These are phyloP conservation scores for Pimpla rufipes DNA, from an alignment of 2,888 invertebrate species.

Conservation along the genomic window DNA sequence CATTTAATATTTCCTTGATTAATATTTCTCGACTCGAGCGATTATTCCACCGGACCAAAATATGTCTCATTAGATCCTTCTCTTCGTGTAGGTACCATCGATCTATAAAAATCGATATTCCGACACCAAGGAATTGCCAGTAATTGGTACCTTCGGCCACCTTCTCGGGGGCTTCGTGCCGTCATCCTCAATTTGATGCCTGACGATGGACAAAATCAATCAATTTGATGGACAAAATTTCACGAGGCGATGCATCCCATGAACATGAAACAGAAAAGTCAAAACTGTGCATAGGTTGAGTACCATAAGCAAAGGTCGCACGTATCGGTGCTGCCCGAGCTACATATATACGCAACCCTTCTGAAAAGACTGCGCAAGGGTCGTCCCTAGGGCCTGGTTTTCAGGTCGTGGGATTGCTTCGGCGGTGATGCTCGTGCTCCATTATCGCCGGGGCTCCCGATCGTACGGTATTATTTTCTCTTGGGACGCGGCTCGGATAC, in stretches of 20 bases:
- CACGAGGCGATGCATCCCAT: not conserved
- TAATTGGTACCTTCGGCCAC: too few species aligned
- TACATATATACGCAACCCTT: slow-evolving; percentile 39
- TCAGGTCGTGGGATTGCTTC: slow-evolving; percentile 74
- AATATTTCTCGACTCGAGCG: too few species aligned
- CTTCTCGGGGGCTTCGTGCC: too few species aligned
- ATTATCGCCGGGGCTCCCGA: slow-evolving; percentile 69
- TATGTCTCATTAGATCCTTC: too few species aligned
- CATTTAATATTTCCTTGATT: too few species aligned
- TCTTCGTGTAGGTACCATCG: too few species aligned
- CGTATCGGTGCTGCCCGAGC: slow-evolving; percentile 2
- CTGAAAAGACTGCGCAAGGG: slow-evolving; percentile 34
- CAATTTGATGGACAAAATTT: too few species aligned
- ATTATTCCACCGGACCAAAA: too few species aligned
- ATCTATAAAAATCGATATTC: too few species aligned
- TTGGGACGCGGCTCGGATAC: slow-evolving; percentile 52
- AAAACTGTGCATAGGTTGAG: not conserved
- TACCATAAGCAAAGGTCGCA: slow-evolving; percentile 9
- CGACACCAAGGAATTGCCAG: too few species aligned
- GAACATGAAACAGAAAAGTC: not conserved
- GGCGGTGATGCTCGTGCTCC: slow-evolving; percentile 68
- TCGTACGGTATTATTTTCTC: slow-evolving; percentile 58
- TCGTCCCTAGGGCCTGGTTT: slow-evolving; percentile 74
- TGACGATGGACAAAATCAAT: too few species aligned
- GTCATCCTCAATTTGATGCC: too few species aligned